Evolutionary conservation across 2,113 vertebrate genomes (phyloP).

Genomic region (Cephalopholis sonnerati): DNA sequence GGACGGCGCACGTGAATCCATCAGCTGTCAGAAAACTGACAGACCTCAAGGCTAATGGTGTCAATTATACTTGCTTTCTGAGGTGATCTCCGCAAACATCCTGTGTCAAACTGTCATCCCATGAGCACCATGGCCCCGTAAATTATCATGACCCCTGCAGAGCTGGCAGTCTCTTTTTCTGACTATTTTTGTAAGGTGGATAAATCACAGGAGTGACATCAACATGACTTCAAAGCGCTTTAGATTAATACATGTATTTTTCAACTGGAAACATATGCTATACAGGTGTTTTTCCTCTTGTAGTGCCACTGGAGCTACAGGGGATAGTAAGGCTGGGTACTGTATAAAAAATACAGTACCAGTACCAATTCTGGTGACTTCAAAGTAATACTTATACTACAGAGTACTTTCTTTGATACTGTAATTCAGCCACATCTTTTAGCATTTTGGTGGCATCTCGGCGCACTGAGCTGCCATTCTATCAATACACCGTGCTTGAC

Average conservation of each 20-base stretch:
- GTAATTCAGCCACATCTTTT: no score
- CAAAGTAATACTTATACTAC: no score
- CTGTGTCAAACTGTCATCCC: conserved; percentile 73
- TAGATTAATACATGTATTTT: conserved; percentile 11
- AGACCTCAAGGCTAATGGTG: conserved; percentile 69
- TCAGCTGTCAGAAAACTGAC: conserved; percentile 71
- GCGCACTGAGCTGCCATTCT: no score
- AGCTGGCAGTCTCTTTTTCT: conserved; percentile 41
- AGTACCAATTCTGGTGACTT: no score
- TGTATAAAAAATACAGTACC: no score
- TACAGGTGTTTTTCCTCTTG: conserved; percentile 34
- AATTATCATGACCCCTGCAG: conserved; percentile 74
- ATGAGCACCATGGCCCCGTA: conserved; percentile 38
- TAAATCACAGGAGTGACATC: conserved; percentile 56
- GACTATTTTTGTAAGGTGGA: conserved; percentile 47
- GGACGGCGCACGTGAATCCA: conserved; percentile 56
- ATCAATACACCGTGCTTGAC: no score
- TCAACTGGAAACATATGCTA: conserved; percentile 2
- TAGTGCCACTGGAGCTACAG: background rate
- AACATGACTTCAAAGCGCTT: conserved; percentile 34
- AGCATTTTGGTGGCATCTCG: no score
- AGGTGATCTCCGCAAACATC: conserved; percentile 49
- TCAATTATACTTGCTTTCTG: conserved; percentile 77
- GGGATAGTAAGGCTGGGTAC: background rate
- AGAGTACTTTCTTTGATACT: no score